Evolutionary conservation across 2,888 invertebrate genomes (phyloP), one percentile per base, ranked within the genome.

Genomic region (Drosophila phalerata): DNA sequence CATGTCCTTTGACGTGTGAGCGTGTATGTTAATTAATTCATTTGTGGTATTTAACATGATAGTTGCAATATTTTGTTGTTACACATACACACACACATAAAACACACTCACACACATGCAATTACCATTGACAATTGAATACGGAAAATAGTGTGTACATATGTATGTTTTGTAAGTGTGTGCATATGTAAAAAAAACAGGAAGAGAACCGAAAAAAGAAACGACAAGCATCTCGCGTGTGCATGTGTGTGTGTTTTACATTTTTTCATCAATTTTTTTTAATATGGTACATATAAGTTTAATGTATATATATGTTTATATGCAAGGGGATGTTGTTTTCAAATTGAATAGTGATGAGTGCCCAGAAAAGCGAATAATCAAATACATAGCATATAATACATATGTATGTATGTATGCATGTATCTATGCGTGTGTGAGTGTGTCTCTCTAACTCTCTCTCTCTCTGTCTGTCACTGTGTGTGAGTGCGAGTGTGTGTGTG

Each of bases 1-100:
- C 78, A 85, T 78, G 81, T 85, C 81, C 83, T 85, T 67, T 78
- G 69, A 72, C 56, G 76, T 66, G 78, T 76, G 63, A 80, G 61
- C 64, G 75, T 74, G 71, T 78, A 70, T 78, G 67, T 77, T 42
- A 78, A 57, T 61, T 45, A 8, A 25, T 0, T 15, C 37, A 17
- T 37, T 56, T 56, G 62, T 74, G 66, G 43, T 64, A 49, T 61
- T 60, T 51, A 62, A 43, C 25, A 77, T 51, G 64, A 32, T 76
- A 51, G 68, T 73, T 61, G 42, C 64, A 69, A 65, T 69, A 77
- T 63, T 76, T 77, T 73, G 58, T 49, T 72, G 63, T 68, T 53
- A 68, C 49, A 38, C 22, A 22, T 6, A 28, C 28, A 28, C 28
- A 25, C 15, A 52, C 37, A 61, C 56, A 56, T 17, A 42, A 28